Evolutionary conservation across 2,888 invertebrate species (phyloP).

Genomic region (Calameuta filiformis): DNA sequence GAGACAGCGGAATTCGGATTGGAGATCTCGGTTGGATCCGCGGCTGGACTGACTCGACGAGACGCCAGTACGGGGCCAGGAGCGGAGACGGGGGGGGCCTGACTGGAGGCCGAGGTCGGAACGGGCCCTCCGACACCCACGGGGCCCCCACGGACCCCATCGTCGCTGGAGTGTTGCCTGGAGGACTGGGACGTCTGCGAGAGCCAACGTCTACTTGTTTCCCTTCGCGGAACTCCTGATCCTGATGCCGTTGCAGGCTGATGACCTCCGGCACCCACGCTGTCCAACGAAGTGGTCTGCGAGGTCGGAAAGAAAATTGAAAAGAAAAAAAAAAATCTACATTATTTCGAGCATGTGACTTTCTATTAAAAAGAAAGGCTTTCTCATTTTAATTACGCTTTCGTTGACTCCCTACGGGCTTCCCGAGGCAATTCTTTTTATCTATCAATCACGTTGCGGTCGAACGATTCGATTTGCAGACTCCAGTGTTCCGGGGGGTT

Average conservation of each 20-base stretch:
- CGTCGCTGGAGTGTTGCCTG: constrained; percentile 54
- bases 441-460: not conserved
- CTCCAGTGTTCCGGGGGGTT: not conserved
- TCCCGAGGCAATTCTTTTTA: not conserved
- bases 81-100: constrained; percentile 47
- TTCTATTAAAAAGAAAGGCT: not conserved
- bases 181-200: constrained; percentile 54
- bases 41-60: constrained; percentile 66
- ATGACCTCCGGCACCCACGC: constrained; percentile 46
- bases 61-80: constrained; percentile 51
- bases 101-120: constrained; percentile 54
- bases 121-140: constrained; percentile 64
- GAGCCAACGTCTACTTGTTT: constrained; percentile 58
- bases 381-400: not conserved
- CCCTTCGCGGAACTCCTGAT: constrained; percentile 40
- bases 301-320: constrained; percentile 12
- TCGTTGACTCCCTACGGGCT: not conserved
- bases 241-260: constrained; percentile 64
- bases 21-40: constrained; percentile 62
- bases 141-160: constrained; percentile 49
- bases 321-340: not conserved
- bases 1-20: constrained; percentile 40
- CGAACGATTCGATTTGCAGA: not conserved
- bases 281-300: constrained; percentile 58
- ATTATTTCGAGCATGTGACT: not conserved